A percentile compares a stretch with the other conserved stretches of the same genome.
Evolutionary conservation across 2,888 invertebrate genomes (phyloP).

Genomic region (Camptogramma bilineatum): DNA sequence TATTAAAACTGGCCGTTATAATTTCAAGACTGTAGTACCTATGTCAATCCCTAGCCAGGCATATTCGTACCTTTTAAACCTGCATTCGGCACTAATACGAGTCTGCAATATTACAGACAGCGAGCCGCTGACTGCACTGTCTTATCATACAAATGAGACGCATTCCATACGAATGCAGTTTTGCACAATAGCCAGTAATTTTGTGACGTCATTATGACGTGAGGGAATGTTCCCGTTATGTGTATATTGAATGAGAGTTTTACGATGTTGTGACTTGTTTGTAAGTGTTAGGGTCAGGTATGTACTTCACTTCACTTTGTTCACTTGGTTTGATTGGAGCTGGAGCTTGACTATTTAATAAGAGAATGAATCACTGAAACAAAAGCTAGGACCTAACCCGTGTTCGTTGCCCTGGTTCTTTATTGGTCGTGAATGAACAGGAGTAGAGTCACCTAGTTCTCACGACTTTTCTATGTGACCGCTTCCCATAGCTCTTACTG

Average conservation of each 20-base stretch:
- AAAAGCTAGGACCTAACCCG: no score
- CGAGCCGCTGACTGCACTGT: conserved; percentile 59
- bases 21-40: background rate
- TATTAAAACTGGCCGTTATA: no score
- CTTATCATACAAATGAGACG: conserved; percentile 73
- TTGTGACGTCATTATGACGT: conserved; percentile 53
- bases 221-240: conserved; percentile 41
- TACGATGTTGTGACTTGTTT: conserved; percentile 2
- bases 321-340: no score
- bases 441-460: no score
- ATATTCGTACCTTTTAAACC: conserved; percentile 32
- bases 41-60: conserved; percentile 23
- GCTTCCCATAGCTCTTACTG: no score
- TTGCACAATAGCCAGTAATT: conserved; percentile 48
- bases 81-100: conserved; percentile 31
- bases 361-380: no score
- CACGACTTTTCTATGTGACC: no score
- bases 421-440: no score
- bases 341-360: background rate
- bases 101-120: conserved; percentile 67
- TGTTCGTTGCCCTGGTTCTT: no score
- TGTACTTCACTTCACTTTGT: background rate
- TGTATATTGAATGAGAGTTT: conserved; percentile 34
- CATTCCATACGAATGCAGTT: conserved; percentile 54
- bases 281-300: background rate